Conservation (phyloP, 2,888 invertebrate species). For the Ditylenchus weischeri region DNA sequence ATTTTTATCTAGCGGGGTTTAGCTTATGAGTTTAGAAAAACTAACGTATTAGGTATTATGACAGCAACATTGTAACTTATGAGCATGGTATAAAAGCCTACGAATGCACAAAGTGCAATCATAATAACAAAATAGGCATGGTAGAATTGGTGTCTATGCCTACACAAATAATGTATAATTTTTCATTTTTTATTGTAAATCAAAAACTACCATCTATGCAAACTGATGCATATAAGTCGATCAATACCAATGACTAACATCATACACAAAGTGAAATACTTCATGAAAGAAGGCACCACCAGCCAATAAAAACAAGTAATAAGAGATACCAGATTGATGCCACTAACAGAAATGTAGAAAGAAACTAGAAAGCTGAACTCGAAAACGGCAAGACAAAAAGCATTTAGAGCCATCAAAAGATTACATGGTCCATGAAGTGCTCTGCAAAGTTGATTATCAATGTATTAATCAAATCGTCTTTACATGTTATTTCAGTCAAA, state of each 20-base stretch:
- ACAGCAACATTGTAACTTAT: too few species aligned
- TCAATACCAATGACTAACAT: slow-evolving; percentile 9
- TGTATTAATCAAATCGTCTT: too few species aligned
- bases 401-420: slow-evolving; percentile 6
- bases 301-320: neutral
- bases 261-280: slow-evolving; percentile 11
- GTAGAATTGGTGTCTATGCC: too few species aligned
- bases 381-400: neutral
- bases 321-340: slow-evolving; percentile 1
- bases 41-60: too few species aligned
- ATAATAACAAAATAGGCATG: too few species aligned
- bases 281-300: slow-evolving; percentile 2
- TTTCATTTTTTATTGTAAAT: too few species aligned
- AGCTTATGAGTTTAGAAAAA: too few species aligned
- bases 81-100: too few species aligned
- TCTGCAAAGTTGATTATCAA: neutral
- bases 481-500: too few species aligned
- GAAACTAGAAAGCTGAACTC: slow-evolving; percentile 4
- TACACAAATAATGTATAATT: too few species aligned
- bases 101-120: too few species aligned
- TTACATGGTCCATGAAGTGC: slow-evolving; percentile 6
- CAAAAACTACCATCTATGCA: neutral
- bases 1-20: too few species aligned
- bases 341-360: neutral
- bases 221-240: slow-evolving; percentile 2